Evolutionary conservation across 2,888 invertebrate species (phyloP).

Genomic region (Cataglyphis rosenhaueri): DNA sequence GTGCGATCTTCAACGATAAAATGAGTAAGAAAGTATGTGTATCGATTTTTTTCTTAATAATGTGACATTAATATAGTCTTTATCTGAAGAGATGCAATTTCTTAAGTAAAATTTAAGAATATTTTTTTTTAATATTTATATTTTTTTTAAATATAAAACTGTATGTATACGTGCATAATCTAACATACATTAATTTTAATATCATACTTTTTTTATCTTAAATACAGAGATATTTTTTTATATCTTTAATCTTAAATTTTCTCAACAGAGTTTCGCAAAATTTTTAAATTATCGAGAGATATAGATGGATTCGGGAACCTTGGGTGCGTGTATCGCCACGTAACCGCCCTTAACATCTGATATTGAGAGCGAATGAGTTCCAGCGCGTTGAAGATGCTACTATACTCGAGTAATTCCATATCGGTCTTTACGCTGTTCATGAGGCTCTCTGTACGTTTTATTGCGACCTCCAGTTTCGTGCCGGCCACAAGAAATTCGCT

Average conservation of each 20-base stretch:
- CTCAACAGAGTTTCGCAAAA: not conserved
- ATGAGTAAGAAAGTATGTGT: not conserved
- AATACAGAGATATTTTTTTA: not conserved
- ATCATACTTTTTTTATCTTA: not conserved
- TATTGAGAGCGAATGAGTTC: constrained; percentile 80
- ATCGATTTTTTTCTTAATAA: not conserved
- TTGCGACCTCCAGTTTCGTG: constrained; percentile 70
- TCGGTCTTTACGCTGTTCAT: constrained; percentile 60
- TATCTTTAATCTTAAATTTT: not conserved
- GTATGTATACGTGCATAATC: not conserved
- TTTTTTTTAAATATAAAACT: not conserved
- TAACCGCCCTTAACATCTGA: constrained; percentile 81
- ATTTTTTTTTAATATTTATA: no score
- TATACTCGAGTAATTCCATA: constrained; percentile 68
- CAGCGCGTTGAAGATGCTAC: constrained; percentile 74
- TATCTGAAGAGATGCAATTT: not conserved
- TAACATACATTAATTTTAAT: not conserved
- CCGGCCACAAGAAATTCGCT: constrained; percentile 79
- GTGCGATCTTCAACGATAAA: constrained; percentile 48
- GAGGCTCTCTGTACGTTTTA: constrained; percentile 65
- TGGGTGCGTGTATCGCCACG: constrained; percentile 84
- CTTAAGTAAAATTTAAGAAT: not conserved
- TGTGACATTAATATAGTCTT: not conserved
- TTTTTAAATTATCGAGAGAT: not conserved
- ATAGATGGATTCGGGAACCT: constrained; percentile 16